Evolutionary conservation across 2,888 invertebrate species (phyloP).

Genomic region (Epinotia brunnichana): DNA sequence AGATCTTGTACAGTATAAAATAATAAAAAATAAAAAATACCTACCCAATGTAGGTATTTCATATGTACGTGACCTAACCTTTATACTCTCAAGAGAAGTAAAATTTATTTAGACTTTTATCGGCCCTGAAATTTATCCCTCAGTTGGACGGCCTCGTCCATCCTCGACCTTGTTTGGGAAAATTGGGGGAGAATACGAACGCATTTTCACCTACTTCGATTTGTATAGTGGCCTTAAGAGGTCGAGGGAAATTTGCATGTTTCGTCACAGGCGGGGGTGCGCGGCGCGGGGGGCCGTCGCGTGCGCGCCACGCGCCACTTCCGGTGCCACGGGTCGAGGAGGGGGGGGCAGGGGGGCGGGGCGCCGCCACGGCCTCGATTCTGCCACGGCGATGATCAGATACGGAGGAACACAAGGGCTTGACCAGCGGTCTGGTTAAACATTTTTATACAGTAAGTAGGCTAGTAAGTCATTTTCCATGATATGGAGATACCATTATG

Average conservation of each 20-base stretch:
- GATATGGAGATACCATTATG: background rate
- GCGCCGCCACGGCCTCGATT: conserved; percentile 69
- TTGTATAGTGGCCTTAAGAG: conserved; percentile 53
- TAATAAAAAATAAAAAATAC: background rate
- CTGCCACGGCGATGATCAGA: conserved; percentile 64
- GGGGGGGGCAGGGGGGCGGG: conserved; percentile 27
- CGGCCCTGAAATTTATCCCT: conserved; percentile 12
- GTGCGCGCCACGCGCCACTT: conserved; percentile 72
- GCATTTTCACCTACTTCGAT: conserved; percentile 65
- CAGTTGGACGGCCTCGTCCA: conserved; percentile 40
- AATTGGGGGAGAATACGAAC: conserved; percentile 58
- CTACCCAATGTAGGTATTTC: background rate
- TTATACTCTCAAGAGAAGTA: background rate
- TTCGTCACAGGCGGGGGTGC: conserved; percentile 47
- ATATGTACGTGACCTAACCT: too few relatives aligned
- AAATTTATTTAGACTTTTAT: conserved; percentile 12
- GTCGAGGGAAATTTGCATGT: conserved; percentile 50
- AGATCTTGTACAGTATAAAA: too few relatives aligned
- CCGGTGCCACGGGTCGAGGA: conserved; percentile 59
- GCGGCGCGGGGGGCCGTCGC: conserved; percentile 56
- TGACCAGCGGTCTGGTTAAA: conserved; percentile 48
- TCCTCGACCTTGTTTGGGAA: conserved; percentile 63
- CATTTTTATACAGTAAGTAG: conserved; percentile 11
- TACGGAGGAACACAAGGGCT: conserved; percentile 58
- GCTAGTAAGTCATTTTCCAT: background rate